Evolutionary conservation across 1,140 invertebrate genomes (phyloP), one percentile per base, ranked within the genome.

Genomic region (Magallana angulata): DNA sequence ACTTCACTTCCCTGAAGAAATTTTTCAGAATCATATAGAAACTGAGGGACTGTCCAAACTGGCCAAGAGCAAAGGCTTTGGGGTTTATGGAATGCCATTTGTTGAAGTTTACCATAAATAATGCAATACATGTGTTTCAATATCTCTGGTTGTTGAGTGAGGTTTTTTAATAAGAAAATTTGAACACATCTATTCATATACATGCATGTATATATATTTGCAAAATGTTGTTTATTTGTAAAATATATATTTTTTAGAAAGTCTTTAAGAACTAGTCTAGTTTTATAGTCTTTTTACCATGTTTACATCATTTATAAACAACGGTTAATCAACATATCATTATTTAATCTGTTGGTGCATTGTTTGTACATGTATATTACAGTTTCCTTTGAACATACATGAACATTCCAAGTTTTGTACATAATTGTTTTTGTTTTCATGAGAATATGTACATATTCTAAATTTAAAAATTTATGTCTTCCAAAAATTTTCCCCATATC

Each of bases 41-140:
- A 94, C 93, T n/a, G 94, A 94, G 64, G 94, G 93, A 6, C 84
- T 94, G 8, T 91, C 93, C 5, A 94, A 94, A 87, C 91, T 94
- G 89, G 94, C 94, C 3, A 90, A 89, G 71, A 85, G 87, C 18
- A 92, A 94, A 92, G 91, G 91, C 9, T 91, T 86, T 82, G 82
- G 88, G 18, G 90, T 93, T 3, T 92, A 91, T 86, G 94, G 93
- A 1, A 86, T 94, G 88, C 93, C 94, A 24, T 92, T 91, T 87
- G 89, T 94, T 6, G 90, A 93, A 85, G 93, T 94, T 5, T 91
- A 91, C 88, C 94, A 94, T 90, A 84, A 62, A 18, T 84, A 82
- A 58, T 57, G 57, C 57, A 48, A 48, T 57, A 24, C 24, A 24
- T 24, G 24, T 24, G 2, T 57, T 14, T n/a, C n/a, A 80, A 14